These are phyloP conservation scores for Leistus spinibarbis DNA, from an alignment of 2,888 invertebrate genomes.

Conservation along the genomic window DNA sequence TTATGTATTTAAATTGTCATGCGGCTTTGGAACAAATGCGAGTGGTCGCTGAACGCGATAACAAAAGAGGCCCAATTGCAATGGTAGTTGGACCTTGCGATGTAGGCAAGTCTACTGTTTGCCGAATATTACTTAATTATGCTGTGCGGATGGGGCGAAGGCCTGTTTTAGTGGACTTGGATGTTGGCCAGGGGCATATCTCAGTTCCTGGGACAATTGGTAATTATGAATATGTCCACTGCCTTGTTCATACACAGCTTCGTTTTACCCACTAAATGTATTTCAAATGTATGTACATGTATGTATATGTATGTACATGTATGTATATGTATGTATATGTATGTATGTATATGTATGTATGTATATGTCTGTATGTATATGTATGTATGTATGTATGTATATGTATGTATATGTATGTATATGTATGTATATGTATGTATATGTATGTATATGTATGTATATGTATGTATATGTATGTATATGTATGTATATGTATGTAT, in stretches of 20 bases:
- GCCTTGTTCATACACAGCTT: too few relatives aligned
- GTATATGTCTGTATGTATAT: too few relatives aligned
- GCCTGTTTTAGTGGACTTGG: constrained; percentile 93
- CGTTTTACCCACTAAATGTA: not conserved
- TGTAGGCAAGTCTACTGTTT: constrained; percentile 95
- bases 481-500: too few relatives aligned
- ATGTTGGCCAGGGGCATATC: constrained; percentile 93
- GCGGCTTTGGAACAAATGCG: constrained; percentile 92
- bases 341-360: too few relatives aligned
- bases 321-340: too few relatives aligned
- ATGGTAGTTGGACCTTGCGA: constrained; percentile 95
- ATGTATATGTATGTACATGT: constrained; percentile 7
- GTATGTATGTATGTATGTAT: too few relatives aligned
- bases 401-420: too few relatives aligned
- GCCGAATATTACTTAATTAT: constrained; percentile 89
- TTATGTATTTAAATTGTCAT: constrained; percentile 93
- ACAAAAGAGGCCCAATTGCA: constrained; percentile 78
- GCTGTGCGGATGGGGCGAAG: constrained; percentile 87
- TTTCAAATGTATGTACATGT: too few relatives aligned
- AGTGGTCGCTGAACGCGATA: constrained; percentile 76
- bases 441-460: too few relatives aligned
- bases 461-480: too few relatives aligned
- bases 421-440: too few relatives aligned
- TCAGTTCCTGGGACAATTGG: constrained; percentile 92
- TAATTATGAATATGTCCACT: constrained; percentile 50